These are phyloP conservation scores for Drosophila mimetica DNA, from an alignment of 2,888 invertebrate genomes.

Conservation along the genomic window DNA sequence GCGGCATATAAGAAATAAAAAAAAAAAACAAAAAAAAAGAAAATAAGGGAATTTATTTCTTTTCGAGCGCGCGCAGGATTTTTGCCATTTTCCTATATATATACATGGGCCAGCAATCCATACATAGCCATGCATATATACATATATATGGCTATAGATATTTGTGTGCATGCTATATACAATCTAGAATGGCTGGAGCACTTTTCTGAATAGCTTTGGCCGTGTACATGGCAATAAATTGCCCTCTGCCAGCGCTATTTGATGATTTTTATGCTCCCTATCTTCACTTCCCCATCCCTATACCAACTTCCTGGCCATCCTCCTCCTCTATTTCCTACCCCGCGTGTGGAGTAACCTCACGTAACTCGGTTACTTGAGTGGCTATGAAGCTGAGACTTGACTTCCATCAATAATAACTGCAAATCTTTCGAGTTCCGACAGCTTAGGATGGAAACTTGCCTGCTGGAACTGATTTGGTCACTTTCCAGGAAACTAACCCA, in stretches of 20 bases:
- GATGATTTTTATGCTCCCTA: slow-evolving; percentile 38
- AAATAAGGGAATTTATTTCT: slow-evolving; percentile 52
- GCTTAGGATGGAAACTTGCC: neutral
- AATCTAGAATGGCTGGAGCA: slow-evolving; percentile 30
- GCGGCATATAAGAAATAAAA: slow-evolving; percentile 69
- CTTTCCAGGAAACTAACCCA: neutral
- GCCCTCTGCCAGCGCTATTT: slow-evolving; percentile 40
- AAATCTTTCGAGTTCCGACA: neutral
- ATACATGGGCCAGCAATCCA: slow-evolving; percentile 18
- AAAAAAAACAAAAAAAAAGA: slow-evolving; percentile 51
- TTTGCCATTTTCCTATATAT: slow-evolving; percentile 66
- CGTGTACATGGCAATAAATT: slow-evolving; percentile 49
- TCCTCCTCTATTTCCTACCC: neutral
- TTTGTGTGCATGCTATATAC: slow-evolving; percentile 52
- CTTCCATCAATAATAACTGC: slow-evolving; percentile 30
- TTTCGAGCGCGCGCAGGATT: slow-evolving; percentile 72
- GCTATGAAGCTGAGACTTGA: slow-evolving; percentile 20
- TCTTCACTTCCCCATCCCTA: slow-evolving; percentile 2
- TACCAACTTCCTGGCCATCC: slow-evolving; percentile 14
- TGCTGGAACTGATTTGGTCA: neutral
- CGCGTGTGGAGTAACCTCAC: slow-evolving; percentile 19
- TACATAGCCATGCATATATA: slow-evolving; percentile 22
- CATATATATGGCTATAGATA: slow-evolving; percentile 18
- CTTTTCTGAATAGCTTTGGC: slow-evolving; percentile 40
- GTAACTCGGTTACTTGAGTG: slow-evolving; percentile 39